These are phyloP conservation scores for Pseudomyrmex dendroicus DNA, from an alignment of 1,140 invertebrate genomes.

Conservation along the genomic window DNA sequence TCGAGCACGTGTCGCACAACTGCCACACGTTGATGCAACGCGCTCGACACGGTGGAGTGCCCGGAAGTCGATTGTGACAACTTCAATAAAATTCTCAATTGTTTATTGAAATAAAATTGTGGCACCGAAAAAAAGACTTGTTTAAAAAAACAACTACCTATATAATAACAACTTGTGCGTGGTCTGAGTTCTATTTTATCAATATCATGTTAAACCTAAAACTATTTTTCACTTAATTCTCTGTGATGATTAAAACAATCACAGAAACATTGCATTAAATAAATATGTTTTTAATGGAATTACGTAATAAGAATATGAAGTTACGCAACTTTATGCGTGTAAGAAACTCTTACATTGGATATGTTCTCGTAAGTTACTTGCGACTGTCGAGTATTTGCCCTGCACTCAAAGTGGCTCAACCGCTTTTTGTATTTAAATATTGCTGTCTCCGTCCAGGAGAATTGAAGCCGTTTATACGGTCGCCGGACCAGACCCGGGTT, in stretches of 20 bases:
- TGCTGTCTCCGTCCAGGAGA: constrained; percentile 34
- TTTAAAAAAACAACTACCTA: not conserved
- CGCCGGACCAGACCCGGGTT: constrained; percentile 15
- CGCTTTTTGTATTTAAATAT: constrained; percentile 61
- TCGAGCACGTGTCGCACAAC: constrained; percentile 17
- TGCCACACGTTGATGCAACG: constrained; percentile 10
- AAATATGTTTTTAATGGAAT: not conserved
- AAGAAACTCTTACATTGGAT: not conserved
- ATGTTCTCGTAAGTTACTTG: constrained; percentile 28
- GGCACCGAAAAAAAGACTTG: no score
- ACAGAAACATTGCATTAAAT: not conserved
- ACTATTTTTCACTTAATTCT: no score
- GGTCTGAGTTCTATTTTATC: no score
- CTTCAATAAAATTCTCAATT: constrained; percentile 38
- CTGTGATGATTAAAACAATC: no score
- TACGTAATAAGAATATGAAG: no score
- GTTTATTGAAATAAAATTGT: constrained; percentile 29
- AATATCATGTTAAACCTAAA: no score
- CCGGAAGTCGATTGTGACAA: constrained; percentile 1
- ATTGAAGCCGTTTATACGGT: constrained; percentile 12
- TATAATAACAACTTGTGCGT: no score
- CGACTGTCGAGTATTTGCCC: constrained; percentile 41
- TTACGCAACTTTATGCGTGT: not conserved
- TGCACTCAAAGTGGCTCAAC: constrained; percentile 49
- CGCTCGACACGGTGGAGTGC: constrained; percentile 1